Conservation (phyloP, 92 coral and sea anemone species). For the Zoanthus sociatus region DNA sequence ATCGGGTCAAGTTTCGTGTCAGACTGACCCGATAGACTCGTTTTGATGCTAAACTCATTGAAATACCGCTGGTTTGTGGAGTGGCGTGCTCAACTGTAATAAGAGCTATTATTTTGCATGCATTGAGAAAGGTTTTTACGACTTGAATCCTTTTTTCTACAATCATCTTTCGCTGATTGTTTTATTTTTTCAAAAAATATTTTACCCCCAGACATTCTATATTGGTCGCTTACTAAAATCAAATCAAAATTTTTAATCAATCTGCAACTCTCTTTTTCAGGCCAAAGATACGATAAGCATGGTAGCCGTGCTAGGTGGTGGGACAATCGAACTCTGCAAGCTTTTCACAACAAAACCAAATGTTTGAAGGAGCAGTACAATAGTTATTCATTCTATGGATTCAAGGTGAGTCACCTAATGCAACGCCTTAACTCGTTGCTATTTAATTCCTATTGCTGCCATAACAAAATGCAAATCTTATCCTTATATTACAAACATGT, state of each 20-base stretch:
- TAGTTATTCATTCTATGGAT: constrained; percentile 76
- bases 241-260: background rate
- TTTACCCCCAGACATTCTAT: background rate
- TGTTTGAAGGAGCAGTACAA: constrained; percentile 88
- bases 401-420: constrained; percentile 55
- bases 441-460: too few species aligned
- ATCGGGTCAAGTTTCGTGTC: too few species aligned
- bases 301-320: constrained; percentile 90
- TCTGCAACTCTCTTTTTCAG: constrained; percentile 37
- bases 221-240: background rate
- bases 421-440: background rate
- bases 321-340: constrained; percentile 73
- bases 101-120: too few species aligned
- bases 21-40: too few species aligned
- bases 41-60: too few species aligned
- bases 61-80: too few species aligned
- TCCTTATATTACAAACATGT: too few species aligned
- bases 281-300: constrained; percentile 78
- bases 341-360: constrained; percentile 79
- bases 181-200: background rate
- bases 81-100: too few species aligned
- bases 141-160: too few species aligned
- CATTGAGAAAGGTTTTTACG: too few species aligned
- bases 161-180: too few species aligned
- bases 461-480: too few species aligned